phyloP scores from a whole-genome alignment of 2,797 vertebrate genomes.

The Smutsia gigantea region DNA sequence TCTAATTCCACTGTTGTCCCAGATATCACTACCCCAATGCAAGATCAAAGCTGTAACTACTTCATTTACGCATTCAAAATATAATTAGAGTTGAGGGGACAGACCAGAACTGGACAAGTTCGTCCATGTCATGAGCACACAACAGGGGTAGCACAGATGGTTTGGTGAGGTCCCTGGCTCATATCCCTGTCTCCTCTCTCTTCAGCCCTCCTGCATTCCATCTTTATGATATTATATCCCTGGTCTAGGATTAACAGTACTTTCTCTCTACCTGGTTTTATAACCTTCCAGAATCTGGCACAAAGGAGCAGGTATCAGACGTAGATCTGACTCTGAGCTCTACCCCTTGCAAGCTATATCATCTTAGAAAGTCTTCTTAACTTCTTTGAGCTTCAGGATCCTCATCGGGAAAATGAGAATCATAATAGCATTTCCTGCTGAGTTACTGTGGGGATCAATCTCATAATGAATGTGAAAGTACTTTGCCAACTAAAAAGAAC shows the following conservation, averaged over 20 bases:
- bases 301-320: not conserved
- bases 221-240: not conserved
- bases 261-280: not conserved
- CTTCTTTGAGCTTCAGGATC: not conserved
- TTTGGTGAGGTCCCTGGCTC: not conserved
- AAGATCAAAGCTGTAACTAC: not conserved
- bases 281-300: not conserved
- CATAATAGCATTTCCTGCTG: not conserved
- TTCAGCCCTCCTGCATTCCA: not conserved
- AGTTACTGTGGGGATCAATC: not conserved
- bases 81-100: too few relatives aligned
- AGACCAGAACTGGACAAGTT: not conserved
- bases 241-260: not conserved
- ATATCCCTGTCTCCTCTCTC: not conserved
- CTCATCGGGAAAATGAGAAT: not conserved
- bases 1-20: not conserved
- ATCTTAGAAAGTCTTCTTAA: not conserved
- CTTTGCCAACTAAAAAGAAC: not conserved
- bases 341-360: not conserved
- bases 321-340: not conserved
- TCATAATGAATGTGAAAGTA: not conserved
- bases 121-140: not conserved
- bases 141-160: not conserved
- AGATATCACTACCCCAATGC: not conserved
- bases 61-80: not conserved